Base-by-base conservation (phyloP, 1,140 invertebrate genomes). In the Aleiodes sp. region DNA sequence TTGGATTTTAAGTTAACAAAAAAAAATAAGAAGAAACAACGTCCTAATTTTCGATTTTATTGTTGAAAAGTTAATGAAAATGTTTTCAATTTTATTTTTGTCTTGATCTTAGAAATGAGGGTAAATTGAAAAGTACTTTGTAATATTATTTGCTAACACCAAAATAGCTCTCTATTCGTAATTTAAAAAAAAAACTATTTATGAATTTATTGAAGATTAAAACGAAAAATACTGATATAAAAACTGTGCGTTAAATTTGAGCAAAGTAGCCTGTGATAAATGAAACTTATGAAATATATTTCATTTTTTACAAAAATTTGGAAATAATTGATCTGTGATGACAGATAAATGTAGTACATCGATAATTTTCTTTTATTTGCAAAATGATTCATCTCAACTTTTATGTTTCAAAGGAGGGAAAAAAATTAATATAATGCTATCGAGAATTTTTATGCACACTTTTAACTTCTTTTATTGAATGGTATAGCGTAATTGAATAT, bases 151-250 rank as follows among this genome's bases (percentile, higher is more conserved):
- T 39, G 56, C 56, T 71, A 31, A 29, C 41, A 31, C 35, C 56
- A 52, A 43, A 67, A 71, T 26, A 63, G 70, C 70, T 71, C 70
- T 71, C 70, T 71, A 71, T 41, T 67, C 35, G 41, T 62, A 46
- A n/a, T 68, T 43, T 14, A 21, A 68, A 68, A 10, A 52, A 52
- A 52, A 9, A 21, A 24, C 2, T 46, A 52, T 52, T 52, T 52
- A 52, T 52, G 21, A 24, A 52, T 52, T 43, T 52, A 12, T 21
- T 21, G 46, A 52, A 8, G 39, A 41, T 3, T 66, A 66, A 46
- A 56, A n/a, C 52, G 19, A 37, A 31, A 70, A 29, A 39, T 26
- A 64, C 26, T 7, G 29, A 64, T 14, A 41, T 37, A 19, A 19
- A 63, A 61, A 21, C 19, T 29, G 10, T 12, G 35, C 4, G 16